A percentile compares a stretch with the other conserved stretches of the same genome.
Conservation (phyloP, 2,888 invertebrate genomes). For the Andrena dorsata region DNA sequence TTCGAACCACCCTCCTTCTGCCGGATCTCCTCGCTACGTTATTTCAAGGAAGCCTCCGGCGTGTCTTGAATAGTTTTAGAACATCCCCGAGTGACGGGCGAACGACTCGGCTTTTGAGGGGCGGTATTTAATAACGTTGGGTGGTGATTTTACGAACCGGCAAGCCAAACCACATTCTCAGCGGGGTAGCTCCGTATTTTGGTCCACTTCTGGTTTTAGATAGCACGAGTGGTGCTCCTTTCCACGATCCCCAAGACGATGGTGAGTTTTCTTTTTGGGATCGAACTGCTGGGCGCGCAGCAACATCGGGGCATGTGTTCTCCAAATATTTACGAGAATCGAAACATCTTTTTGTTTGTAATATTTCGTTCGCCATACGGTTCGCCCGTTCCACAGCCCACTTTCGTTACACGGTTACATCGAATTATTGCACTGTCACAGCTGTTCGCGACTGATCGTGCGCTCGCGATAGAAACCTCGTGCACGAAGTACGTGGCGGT, state of each 20-base stretch:
- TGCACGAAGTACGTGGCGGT: conserved; percentile 29
- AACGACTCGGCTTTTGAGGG: conserved; percentile 36
- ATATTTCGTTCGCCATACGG: neutral
- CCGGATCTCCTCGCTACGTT: conserved; percentile 57
- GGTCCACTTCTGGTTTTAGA: no score
- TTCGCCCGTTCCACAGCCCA: neutral
- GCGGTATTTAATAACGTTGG: conserved; percentile 52
- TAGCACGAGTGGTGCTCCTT: no score
- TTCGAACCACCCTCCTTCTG: conserved; percentile 23
- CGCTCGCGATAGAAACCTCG: conserved; percentile 40
- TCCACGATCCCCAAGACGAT: no score
- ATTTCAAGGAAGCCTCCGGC: conserved; percentile 62
- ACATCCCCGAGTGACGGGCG: conserved; percentile 59
- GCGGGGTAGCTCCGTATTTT: no score
- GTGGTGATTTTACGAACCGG: conserved; percentile 27
- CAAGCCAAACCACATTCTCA: no score
- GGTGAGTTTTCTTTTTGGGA: no score
- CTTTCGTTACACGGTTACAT: conserved; percentile 27
- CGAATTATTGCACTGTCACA: conserved; percentile 44
- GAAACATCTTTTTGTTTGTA: neutral
- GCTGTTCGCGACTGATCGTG: conserved; percentile 44
- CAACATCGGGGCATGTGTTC: no score
- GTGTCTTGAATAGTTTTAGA: conserved; percentile 72
- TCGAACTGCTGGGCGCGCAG: no score
- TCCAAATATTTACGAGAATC: no score